Conservation (phyloP, 30 jellyfish, hydroid and myxozoan genomes). For the Phacellophora camtschatica region DNA sequence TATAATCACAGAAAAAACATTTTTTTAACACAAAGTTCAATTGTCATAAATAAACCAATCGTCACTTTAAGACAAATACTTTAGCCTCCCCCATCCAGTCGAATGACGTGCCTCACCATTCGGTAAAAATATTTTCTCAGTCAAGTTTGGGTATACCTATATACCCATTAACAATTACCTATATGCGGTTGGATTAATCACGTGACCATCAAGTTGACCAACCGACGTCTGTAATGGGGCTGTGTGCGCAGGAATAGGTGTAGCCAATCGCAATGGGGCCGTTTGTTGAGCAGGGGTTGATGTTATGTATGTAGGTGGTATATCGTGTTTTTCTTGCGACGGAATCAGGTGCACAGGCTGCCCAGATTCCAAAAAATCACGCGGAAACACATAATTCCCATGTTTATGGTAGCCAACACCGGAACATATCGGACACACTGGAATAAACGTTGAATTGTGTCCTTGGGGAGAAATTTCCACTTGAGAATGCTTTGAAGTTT, state of each 20-base stretch:
- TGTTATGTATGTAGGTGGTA: background rate
- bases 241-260: background rate
- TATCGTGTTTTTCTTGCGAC: background rate
- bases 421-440: constrained; percentile 71
- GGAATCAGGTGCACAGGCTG: constrained; percentile 27
- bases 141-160: too few relatives aligned
- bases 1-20: too few relatives aligned
- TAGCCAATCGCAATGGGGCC: background rate
- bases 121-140: too few relatives aligned
- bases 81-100: too few relatives aligned
- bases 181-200: background rate
- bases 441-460: background rate
- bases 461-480: background rate
- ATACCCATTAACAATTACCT: background rate
- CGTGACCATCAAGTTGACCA: constrained; percentile 9
- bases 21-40: too few relatives aligned
- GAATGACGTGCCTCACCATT: too few relatives aligned
- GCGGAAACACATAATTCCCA: constrained; percentile 56
- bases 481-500: background rate
- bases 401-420: constrained; percentile 71
- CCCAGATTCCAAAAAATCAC: constrained; percentile 51
- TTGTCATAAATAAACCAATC: too few relatives aligned
- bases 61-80: too few relatives aligned
- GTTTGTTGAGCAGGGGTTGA: constrained; percentile 28
- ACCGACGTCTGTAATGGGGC: background rate